Conservation (phyloP, 1,140 invertebrate genomes). For the Lucilia sericata region DNA sequence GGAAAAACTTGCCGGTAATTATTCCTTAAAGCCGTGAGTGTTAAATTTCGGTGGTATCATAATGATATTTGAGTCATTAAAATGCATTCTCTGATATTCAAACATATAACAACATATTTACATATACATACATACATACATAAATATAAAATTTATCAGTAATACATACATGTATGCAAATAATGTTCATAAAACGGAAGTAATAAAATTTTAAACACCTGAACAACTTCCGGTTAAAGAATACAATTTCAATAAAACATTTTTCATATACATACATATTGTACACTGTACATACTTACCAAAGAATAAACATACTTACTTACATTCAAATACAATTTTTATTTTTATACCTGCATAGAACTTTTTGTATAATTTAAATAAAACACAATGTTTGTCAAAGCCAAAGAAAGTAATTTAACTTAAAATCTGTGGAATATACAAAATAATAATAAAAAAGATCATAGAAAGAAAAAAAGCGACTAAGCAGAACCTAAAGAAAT, state of each 20-base stretch:
- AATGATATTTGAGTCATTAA: too few species aligned
- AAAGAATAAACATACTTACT: too few species aligned
- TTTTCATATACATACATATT: background rate
- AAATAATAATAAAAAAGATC: background rate
- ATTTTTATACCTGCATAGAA: conserved; percentile 39
- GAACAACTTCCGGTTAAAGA: conserved; percentile 66
- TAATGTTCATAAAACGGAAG: conserved; percentile 58
- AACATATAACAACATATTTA: too few species aligned
- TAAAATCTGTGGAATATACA: conserved; percentile 33
- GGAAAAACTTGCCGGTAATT: too few species aligned
- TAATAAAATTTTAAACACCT: conserved; percentile 67
- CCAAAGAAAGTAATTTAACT: conserved; percentile 35
- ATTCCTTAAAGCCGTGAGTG: too few species aligned
- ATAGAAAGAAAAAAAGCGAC: background rate
- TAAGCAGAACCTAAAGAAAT: background rate
- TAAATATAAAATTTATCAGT: background rate
- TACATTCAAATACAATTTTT: background rate
- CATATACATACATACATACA: background rate
- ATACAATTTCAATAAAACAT: conserved; percentile 50
- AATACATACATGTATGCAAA: conserved; percentile 49
- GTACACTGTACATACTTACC: too few species aligned
- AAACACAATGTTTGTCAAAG: conserved; percentile 27
- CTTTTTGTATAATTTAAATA: conserved; percentile 20
- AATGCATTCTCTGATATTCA: too few species aligned
- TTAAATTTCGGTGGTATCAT: too few species aligned